Base-by-base conservation (phyloP, 37 sponge, comb jelly and placozoan species). In the Haliclona indistincta region DNA sequence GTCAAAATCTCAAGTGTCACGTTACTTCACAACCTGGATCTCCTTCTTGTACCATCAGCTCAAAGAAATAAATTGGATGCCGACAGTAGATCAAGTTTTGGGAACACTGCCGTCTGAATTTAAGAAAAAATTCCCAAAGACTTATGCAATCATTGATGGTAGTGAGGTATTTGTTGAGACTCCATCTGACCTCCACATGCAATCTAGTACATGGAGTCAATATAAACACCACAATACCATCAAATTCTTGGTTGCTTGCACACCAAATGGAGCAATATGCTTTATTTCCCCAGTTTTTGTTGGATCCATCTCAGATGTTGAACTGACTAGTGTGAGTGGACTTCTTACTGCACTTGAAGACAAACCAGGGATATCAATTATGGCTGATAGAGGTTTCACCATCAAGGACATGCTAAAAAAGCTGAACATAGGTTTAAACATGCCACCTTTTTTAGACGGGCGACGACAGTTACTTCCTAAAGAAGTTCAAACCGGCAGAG, bases 301-400 rank as follows among this genome's bases (percentile, higher is more conserved):
- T 7, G 63, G 75, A 23, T 74, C 63, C 1, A 74, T 74, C 10
- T 74, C 75, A 33, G 75, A 74, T 72, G 56, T 52, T 4, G 56
- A 72, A 54, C 56, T 72, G 3, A 54, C 63, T 10, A 25, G 10
- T 15, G 25, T 23, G 20, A 39, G 75, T 56, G 61, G 63, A 32
- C 38, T 74, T 30, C 63, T 74, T 13, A 36, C 45, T 32, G 25
- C 32, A 7, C 67, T 77, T 17, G 67, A 77, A 64, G 66, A 44
- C 34, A 65, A 65, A 33, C 77, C 77, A 4, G 67, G 77, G 42
- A 75, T 63, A 20, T 30, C 64, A 42, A 53, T 70, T 26, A 66
- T 78, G 69, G 81, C 81, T 35, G 81, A 79, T 29, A 54, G 58
- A 30, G 79, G 79, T 17, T 67, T 77, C 40, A 65, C 65, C 25